Base-by-base conservation (phyloP, 1,140 invertebrate species). In the Drosophila jambulina region DNA sequence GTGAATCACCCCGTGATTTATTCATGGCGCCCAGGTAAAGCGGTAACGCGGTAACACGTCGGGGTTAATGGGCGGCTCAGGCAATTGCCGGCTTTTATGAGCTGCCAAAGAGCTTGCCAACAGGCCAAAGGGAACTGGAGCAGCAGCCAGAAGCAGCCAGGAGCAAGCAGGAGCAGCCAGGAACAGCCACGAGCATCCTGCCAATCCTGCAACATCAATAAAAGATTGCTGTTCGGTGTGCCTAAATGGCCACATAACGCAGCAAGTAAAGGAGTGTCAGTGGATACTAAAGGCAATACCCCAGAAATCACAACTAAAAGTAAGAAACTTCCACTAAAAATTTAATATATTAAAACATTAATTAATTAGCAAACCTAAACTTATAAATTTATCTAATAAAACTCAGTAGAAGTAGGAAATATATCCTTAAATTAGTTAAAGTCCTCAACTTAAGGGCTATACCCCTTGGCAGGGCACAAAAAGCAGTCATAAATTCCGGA, bases 1-100 rank as follows among this genome's bases (percentile, higher is more conserved):
- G 70, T 54, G 80, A 80, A 70, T 64, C 67, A 64, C 60, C 61
- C 80, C 69, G 80, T 91, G 86, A 91, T 91, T 91, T 91, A 91
- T 91, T 91, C 87, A 91, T 91, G 86, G 82, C 68, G 69, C 60
- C 74, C 34, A 70, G 67, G 67, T 64, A 82, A 79, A 34, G 51
- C 51, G 51, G 51, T 36, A 38, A 54, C 2, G 32, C 51, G 51
- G 51, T n/a, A 54, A 36, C 76, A 65, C 82, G 77, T 74, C 70
- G 83, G 75, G 83, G 84, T 88, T 87, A 86, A 86, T 85, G 75
- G 82, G 78, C 74, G 74, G 51, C 82, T 78, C 80, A 82, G 38
- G 51, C 72, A 75, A 75, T 80, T 76, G 62, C 71, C 70, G 46
- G 78, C 49, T 69, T 74, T 86, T 86, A 86, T 86, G 83, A 87